Evolutionary conservation across 2,113 vertebrate genomes (phyloP), one percentile per base, ranked within the genome.

Genomic region (Pteropus alecto): DNA sequence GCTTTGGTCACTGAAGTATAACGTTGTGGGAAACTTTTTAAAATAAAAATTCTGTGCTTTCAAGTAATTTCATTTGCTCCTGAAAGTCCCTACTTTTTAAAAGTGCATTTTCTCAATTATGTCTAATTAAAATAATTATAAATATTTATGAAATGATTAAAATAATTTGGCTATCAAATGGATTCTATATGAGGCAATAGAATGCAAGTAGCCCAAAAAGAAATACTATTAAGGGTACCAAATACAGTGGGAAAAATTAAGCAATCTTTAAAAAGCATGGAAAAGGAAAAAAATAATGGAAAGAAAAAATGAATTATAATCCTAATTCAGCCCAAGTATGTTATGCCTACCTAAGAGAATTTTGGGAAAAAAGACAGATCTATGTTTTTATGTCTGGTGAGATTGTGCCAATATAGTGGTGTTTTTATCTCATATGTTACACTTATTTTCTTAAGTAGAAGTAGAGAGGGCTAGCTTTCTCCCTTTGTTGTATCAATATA

Each of bases 1-100:
- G 63, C 38, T 91, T 96, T 94, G 56, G 35, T 76, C 67, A 92
- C 33, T 33, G 83, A 92, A 93, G 79, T 48, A 83, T 78, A 81
- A 87, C 26, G n/a, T 33, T 46, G 14, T 74, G 6, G 46, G 48
- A 43, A 86, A 54, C 58, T 18, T 48, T 28, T n/a, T 58, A 58
- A 46, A 46, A 58, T 30, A 71, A 88, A 61, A 73, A 30, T 14
- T 84, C 28, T 28, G 6, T 68, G 8, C 9, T 60, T 87, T 89
- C 65, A 48, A n/a, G 13, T 85, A 13, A 93, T 73, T 81, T 68
- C 12, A 81, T 15, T 89, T 85, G n/a, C 19, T 70, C 51, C 28
- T 18, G 26, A 56, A 83, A 46, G 43, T 46, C 43, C 43, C 7
- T 46, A 13, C 9, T 77, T 94, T 84, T 43, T 15, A 65, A 91